A percentile compares a stretch with the other conserved stretches of the same genome.
Conservation (phyloP, 2,113 vertebrate species). For the Colossoma macropomum region DNA sequence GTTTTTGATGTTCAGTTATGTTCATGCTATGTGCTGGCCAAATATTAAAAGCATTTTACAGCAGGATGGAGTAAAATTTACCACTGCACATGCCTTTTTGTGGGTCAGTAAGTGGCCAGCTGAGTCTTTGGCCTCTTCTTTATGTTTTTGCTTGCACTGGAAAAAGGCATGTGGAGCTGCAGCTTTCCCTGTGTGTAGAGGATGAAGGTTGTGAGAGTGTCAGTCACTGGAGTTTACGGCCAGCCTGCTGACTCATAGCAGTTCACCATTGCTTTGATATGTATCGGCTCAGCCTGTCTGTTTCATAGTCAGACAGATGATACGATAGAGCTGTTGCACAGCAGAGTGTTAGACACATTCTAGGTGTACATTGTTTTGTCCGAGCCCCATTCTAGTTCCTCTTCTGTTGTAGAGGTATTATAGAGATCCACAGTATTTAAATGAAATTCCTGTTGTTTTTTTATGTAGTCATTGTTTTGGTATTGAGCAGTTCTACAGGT, state of each 20-base stretch:
- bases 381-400: too few relatives aligned
- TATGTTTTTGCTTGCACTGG: not conserved
- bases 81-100: not conserved
- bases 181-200: constrained; percentile 28
- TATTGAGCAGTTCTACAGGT: too few relatives aligned
- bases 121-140: constrained; percentile 19
- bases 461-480: too few relatives aligned
- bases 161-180: constrained; percentile 9
- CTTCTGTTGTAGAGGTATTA: too few relatives aligned
- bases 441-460: too few relatives aligned
- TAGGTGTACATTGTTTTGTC: not conserved
- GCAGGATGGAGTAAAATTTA: not conserved
- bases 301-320: constrained; percentile 30
- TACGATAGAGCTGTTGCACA: not conserved
- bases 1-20: too few relatives aligned
- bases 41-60: too few relatives aligned
- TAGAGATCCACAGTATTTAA: too few relatives aligned
- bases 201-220: constrained; percentile 15
- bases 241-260: constrained; percentile 15
- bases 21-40: too few relatives aligned
- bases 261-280: constrained; percentile 38
- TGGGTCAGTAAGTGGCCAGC: constrained; percentile 13
- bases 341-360: not conserved
- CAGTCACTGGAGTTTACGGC: constrained; percentile 22
- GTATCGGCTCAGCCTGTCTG: constrained; percentile 24